Base-by-base conservation (phyloP, 1,140 invertebrate species). In the Halictus rubicundus region DNA sequence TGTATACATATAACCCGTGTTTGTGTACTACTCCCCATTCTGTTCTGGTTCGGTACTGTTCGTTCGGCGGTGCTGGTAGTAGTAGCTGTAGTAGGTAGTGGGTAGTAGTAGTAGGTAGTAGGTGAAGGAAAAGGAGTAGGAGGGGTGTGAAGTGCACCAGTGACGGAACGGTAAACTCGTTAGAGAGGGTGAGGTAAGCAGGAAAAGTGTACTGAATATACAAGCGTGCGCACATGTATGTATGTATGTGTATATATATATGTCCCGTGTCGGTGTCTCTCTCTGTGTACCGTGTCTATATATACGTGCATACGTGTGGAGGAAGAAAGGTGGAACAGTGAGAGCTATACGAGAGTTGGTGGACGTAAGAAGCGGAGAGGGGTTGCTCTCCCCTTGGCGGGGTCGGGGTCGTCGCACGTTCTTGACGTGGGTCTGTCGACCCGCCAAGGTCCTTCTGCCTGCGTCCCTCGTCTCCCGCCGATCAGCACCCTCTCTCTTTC, bases 401-500 rank as follows among this genome's bases (percentile, higher is more conserved):
- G 86, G 84, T 91, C 87, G 90, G 90, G 91, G 92, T 93, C 92
- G 91, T 92, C 90, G 92, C 86, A 92, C 92, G 91, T 91, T 91
- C 90, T 91, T 91, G 89, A 89, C 85, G 87, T 84, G 88, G 88
- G 91, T 89, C 89, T 91, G 89, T 91, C 88, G 91, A 92, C 90
- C 90, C 89, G 88, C 84, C 91, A 91, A 92, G 89, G 90, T 90
- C 88, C 86, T 87, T 85, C 75, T 74, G 72, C 61, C 73, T 76
- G 52, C 19, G 65, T 82, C 60, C 63, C 16, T 75, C 70, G 69
- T 39, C 60, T 66, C 52, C 21, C 52, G 52, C 59, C 46, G 77
- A 80, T 69, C 63, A 16, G 39, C 65, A 37, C 32, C 66, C 23
- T 76, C 49, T 68, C 37, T 60, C 63, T 78, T 60, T 74, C 68